Evolutionary conservation across 2,797 vertebrate species (phyloP).

Genomic region (Cacajao melanocephalus): DNA sequence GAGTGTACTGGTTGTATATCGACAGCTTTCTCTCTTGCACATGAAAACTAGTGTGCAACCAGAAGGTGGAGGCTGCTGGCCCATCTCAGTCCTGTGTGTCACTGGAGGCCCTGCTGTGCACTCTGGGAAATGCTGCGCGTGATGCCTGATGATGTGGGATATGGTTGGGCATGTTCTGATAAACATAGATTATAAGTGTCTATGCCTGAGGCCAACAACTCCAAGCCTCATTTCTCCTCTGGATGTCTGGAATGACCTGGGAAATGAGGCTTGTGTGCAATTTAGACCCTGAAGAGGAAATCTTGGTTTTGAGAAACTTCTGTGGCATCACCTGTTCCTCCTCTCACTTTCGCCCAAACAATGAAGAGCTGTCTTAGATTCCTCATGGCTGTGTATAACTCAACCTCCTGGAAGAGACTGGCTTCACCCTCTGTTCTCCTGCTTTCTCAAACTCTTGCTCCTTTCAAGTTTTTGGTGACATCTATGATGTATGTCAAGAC

Average conservation of each 20-base stretch:
- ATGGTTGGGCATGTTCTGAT: not conserved
- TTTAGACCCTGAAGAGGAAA: not conserved
- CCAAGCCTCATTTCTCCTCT: not conserved
- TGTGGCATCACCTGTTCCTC: fast-evolving
- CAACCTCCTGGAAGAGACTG: not conserved
- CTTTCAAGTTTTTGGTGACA: not conserved
- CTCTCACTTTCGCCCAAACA: fast-evolving
- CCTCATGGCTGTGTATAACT: not conserved
- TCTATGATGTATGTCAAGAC: not conserved
- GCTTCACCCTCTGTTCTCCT: not conserved
- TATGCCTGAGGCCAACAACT: fast-evolving
- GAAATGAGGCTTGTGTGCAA: fast-evolving
- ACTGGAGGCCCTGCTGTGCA: fast-evolving
- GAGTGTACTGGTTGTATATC: fast-evolving
- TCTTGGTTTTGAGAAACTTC: not conserved
- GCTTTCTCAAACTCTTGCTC: not conserved
- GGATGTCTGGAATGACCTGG: too few relatives aligned
- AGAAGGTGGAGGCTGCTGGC: fast-evolving
- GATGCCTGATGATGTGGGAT: not conserved
- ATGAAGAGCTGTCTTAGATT: not conserved
- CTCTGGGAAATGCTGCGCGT: not conserved
- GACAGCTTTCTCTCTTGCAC: not conserved
- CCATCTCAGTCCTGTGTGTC: fast-evolving
- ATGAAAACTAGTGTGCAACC: fast-evolving
- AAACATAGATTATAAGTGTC: too few relatives aligned